A percentile compares a stretch with the other conserved stretches of the same genome.
Evolutionary conservation across 2,888 invertebrate genomes (phyloP).

Genomic region (Pollenia griseotomentosa): DNA sequence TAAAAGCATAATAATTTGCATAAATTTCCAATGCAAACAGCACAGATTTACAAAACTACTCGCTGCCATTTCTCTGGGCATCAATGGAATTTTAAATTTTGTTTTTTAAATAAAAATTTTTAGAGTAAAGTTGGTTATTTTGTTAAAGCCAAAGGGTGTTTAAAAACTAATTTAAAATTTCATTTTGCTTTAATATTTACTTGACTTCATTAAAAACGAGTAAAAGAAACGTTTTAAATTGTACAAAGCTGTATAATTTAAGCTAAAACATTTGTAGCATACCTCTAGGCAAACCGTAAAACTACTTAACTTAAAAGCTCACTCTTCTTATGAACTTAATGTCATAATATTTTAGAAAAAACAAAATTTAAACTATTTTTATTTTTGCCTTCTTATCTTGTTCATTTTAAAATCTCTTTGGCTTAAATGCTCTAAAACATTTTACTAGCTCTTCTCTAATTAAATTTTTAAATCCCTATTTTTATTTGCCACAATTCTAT

Average conservation of each 20-base stretch:
- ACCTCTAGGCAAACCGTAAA: not conserved
- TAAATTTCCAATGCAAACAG: slow-evolving; percentile 55
- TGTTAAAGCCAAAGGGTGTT: slow-evolving; percentile 47
- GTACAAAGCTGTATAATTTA: too few species aligned
- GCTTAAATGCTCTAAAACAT: not conserved
- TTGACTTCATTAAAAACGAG: not conserved
- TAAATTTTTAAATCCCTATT: slow-evolving; percentile 26
- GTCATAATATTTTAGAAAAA: not conserved
- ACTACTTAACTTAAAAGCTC: not conserved
- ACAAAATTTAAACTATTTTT: too few species aligned
- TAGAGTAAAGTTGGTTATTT: not conserved
- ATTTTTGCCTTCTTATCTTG: not conserved
- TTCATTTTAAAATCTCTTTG: not conserved
- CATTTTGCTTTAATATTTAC: not conserved
- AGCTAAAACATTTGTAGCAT: too few species aligned
- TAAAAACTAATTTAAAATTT: slow-evolving; percentile 28
- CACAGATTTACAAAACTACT: slow-evolving; percentile 58
- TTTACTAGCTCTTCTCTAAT: not conserved
- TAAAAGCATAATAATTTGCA: slow-evolving; percentile 48
- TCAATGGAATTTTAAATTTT: slow-evolving; percentile 26
- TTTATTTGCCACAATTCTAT: slow-evolving; percentile 43
- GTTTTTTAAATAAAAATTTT: not conserved
- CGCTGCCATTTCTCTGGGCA: slow-evolving; percentile 4
- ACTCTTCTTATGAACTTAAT: not conserved
- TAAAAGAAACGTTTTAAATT: not conserved